Conservation (phyloP, 2,797 vertebrate species). For the Crocodylus rhombifer region DNA sequence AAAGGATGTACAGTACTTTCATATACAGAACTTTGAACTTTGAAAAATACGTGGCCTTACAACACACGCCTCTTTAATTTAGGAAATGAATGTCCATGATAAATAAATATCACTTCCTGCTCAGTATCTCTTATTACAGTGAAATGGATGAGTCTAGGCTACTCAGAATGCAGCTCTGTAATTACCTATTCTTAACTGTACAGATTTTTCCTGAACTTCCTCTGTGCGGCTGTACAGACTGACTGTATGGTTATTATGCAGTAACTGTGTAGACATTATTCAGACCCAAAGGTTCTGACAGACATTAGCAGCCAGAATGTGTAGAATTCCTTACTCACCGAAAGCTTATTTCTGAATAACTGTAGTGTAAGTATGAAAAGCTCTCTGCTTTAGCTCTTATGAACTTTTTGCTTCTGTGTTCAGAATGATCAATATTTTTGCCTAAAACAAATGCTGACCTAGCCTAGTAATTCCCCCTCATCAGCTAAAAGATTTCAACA, state of each 20-base stretch:
- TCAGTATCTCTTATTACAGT: background rate
- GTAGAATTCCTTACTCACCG: background rate
- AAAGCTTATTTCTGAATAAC: constrained; percentile 13
- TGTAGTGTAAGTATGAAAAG: background rate
- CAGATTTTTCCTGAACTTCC: background rate
- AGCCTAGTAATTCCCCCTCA: background rate
- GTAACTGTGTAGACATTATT: fast-evolving
- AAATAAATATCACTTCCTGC: constrained; percentile 18
- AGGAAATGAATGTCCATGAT: constrained; percentile 22
- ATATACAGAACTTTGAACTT: background rate
- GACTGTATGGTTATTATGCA: background rate
- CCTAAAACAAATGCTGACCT: constrained; percentile 5
- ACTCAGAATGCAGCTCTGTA: background rate
- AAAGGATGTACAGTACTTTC: background rate
- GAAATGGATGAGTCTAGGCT: background rate
- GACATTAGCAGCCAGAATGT: background rate
- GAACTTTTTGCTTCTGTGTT: background rate
- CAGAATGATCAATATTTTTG: background rate
- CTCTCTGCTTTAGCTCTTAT: background rate
- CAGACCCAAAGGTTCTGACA: background rate
- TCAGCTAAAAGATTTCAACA: background rate
- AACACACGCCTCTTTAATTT: background rate
- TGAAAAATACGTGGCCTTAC: constrained; percentile 24
- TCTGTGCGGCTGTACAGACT: background rate
- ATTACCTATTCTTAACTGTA: background rate